A percentile compares a stretch with the other conserved stretches of the same genome.
Conservation (phyloP, 2,888 invertebrate species). For the Dryococelus australis region DNA sequence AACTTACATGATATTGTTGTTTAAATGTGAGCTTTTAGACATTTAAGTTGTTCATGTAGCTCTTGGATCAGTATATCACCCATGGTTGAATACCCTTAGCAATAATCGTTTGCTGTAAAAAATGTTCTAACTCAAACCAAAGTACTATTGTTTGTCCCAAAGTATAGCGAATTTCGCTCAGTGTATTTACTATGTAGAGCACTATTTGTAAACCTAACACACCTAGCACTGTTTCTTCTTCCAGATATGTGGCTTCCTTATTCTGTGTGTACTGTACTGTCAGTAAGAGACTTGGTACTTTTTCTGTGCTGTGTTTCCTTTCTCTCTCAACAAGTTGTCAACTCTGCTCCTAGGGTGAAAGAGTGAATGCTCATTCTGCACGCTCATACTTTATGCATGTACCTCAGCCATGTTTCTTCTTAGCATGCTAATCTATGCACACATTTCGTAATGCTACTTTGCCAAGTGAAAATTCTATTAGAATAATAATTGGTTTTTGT, state of each 20-base stretch:
- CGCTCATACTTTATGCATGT: not conserved
- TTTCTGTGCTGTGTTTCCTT: not conserved
- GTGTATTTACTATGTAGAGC: not conserved
- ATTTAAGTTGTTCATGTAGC: too few species aligned
- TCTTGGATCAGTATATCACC: too few species aligned
- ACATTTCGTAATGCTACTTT: not conserved
- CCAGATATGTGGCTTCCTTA: not conserved
- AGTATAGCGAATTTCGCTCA: not conserved
- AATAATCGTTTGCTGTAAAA: too few species aligned
- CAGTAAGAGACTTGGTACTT: not conserved
- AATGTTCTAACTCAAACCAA: not conserved
- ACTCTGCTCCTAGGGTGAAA: not conserved
- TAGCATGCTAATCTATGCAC: not conserved
- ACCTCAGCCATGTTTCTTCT: not conserved
- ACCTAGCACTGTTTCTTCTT: not conserved
- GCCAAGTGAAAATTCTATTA: too few species aligned
- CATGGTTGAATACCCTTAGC: too few species aligned
- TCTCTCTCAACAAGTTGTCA: not conserved
- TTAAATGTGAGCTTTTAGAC: too few species aligned
- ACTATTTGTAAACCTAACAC: not conserved
- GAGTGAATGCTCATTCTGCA: not conserved
- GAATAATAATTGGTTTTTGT: too few species aligned
- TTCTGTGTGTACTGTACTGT: constrained; percentile 3
- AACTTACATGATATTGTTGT: too few species aligned
- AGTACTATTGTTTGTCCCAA: not conserved